These are phyloP conservation scores for Rutpela maculata DNA, from an alignment of 2,888 invertebrate species.

Conservation along the genomic window DNA sequence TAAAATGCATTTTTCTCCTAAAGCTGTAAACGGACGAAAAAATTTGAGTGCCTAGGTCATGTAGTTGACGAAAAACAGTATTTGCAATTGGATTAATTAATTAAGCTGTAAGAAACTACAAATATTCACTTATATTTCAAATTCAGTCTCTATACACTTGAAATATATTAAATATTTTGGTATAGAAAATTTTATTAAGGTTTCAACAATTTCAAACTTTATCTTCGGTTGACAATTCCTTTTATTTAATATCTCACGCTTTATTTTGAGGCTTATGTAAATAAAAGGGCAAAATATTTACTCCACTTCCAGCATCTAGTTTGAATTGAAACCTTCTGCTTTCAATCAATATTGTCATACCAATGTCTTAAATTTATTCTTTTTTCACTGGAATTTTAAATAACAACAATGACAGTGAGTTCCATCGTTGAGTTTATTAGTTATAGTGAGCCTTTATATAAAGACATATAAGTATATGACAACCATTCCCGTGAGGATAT, in stretches of 20 bases:
- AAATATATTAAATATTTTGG: not conserved
- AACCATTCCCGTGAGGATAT: too few relatives aligned
- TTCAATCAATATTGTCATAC: conserved; percentile 3
- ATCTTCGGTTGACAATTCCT: not conserved
- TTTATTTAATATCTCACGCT: not conserved
- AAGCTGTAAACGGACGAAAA: too few relatives aligned
- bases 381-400: not conserved
- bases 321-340: conserved; percentile 3
- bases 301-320: not conserved
- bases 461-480: too few relatives aligned
- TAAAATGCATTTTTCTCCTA: too few relatives aligned
- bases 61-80: too few relatives aligned
- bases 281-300: conserved; percentile 1
- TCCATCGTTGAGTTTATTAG: not conserved
- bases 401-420: not conserved
- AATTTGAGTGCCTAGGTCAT: too few relatives aligned
- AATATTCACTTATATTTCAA: too few relatives aligned
- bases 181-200: not conserved
- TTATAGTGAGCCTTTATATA: not conserved
- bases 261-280: conserved; percentile 1
- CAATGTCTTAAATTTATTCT: not conserved
- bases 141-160: not conserved
- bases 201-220: not conserved
- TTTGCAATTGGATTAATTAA: too few relatives aligned
- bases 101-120: too few relatives aligned